Evolutionary conservation across 2,888 invertebrate genomes (phyloP).

Genomic region (Carcina quercana): DNA sequence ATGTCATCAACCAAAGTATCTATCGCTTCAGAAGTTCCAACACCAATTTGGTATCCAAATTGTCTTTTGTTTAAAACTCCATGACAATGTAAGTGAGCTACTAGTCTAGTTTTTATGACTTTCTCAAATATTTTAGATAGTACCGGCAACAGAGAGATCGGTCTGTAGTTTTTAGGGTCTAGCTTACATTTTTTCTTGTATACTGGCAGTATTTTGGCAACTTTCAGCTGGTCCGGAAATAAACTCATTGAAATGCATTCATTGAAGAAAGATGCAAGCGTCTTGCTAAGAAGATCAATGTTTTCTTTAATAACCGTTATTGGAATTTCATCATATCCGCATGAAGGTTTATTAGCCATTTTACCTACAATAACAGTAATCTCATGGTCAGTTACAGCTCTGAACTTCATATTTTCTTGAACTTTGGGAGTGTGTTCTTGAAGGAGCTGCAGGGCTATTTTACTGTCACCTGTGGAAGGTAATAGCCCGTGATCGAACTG

Average conservation of each 20-base stretch:
- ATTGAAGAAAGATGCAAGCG: not conserved
- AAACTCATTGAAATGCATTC: not conserved
- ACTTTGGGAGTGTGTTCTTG: not conserved
- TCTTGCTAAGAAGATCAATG: not conserved
- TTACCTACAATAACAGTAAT: not conserved
- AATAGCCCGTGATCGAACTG: not conserved
- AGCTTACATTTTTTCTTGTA: not conserved
- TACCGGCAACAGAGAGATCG: not conserved
- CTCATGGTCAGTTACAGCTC: not conserved
- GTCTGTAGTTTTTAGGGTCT: not conserved
- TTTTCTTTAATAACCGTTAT: not conserved
- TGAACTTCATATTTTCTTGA: not conserved
- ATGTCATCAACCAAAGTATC: too few species aligned
- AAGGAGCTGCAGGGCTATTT: not conserved
- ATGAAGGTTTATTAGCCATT: not conserved
- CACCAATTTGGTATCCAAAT: too few species aligned
- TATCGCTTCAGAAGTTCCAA: too few species aligned
- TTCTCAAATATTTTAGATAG: conserved; percentile 1
- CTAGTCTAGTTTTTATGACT: not conserved
- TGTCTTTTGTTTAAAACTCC: too few species aligned
- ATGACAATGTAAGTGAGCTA: too few species aligned
- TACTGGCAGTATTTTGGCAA: not conserved
- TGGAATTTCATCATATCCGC: not conserved
- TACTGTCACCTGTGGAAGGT: too few species aligned
- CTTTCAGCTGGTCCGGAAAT: not conserved